phyloP scores from a whole-genome alignment of 53 echinoderm and acorn worm genomes.

The Antedon mediterranea region DNA sequence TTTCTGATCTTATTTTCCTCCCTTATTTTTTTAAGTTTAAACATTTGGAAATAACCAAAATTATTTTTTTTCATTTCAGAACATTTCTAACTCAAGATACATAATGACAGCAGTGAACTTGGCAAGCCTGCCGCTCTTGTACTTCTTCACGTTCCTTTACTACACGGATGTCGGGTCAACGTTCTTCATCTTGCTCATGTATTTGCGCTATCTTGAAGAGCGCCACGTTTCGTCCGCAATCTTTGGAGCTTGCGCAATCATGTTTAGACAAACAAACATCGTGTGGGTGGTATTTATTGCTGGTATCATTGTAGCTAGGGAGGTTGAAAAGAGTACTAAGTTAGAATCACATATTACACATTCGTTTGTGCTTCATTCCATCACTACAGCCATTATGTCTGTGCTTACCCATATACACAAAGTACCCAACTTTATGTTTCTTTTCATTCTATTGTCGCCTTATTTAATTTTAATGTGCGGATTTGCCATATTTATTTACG shows the following conservation, averaged over 20 bases:
- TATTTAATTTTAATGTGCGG: constrained; percentile 34
- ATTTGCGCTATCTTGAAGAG: constrained; percentile 60
- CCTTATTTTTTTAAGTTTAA: no score
- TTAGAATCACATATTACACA: not conserved
- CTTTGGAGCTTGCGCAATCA: constrained; percentile 42
- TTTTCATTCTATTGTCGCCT: constrained; percentile 38
- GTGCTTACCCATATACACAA: constrained; percentile 27
- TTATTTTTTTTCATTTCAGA: not conserved
- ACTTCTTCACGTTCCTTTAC: constrained; percentile 92
- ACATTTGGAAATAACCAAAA: no score
- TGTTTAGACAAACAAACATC: constrained; percentile 98
- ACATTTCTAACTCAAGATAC: not conserved
- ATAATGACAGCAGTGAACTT: constrained; percentile 55
- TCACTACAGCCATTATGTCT: constrained; percentile 20
- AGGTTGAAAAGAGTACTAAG: constrained; percentile 10
- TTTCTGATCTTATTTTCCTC: no score
- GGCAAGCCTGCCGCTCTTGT: constrained; percentile 58
- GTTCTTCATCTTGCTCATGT: constrained; percentile 77
- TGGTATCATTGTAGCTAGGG: constrained; percentile 28
- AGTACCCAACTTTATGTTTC: constrained; percentile 37
- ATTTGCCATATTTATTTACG: constrained; percentile 47
- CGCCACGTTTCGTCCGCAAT: constrained; percentile 66
- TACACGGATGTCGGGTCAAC: constrained; percentile 95
- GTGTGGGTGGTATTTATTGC: constrained; percentile 92
- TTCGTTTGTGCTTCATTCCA: constrained; percentile 8